phyloP scores from a whole-genome alignment of 1,140 invertebrate species.

The Drosophila sucinea region DNA sequence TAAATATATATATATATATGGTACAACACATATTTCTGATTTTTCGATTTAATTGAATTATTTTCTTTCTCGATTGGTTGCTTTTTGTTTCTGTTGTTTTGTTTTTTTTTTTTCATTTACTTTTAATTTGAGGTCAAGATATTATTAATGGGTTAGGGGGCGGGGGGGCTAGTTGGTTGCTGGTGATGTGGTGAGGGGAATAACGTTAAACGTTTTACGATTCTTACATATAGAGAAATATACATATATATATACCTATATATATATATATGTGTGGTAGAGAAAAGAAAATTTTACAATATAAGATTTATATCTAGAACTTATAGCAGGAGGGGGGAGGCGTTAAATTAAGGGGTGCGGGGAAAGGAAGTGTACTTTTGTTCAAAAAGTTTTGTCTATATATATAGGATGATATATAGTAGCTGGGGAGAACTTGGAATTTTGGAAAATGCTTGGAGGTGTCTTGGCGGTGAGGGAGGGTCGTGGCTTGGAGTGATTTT shows the following conservation, averaged over 20 bases:
- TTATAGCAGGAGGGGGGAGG: not conserved
- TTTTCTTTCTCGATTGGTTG: slow-evolving; percentile 2
- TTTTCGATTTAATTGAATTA: slow-evolving; percentile 3
- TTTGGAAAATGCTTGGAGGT: not conserved
- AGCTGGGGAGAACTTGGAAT: not conserved
- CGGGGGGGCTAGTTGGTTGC: not conserved
- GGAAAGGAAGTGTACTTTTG: not conserved
- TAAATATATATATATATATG: slow-evolving; percentile 4
- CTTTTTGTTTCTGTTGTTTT: not conserved
- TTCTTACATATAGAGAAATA: slow-evolving; percentile 31
- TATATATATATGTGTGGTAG: not conserved
- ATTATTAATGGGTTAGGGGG: not conserved
- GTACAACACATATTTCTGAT: slow-evolving; percentile 5
- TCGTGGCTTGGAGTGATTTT: not conserved
- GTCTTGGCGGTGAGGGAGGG: not conserved
- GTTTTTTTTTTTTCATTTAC: slow-evolving; percentile 22
- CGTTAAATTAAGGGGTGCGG: not conserved
- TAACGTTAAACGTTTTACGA: slow-evolving; percentile 10
- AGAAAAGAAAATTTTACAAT: slow-evolving; percentile 5
- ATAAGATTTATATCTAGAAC: not conserved
- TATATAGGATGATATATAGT: slow-evolving; percentile 6
- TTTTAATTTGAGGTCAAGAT: slow-evolving; percentile 21
- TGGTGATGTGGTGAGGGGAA: not conserved
- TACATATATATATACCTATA: slow-evolving; percentile 7
- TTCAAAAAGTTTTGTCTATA: slow-evolving; percentile 9